These are phyloP conservation scores for Lordiphosa collinella DNA, from an alignment of 1,140 invertebrate genomes.

Conservation along the genomic window DNA sequence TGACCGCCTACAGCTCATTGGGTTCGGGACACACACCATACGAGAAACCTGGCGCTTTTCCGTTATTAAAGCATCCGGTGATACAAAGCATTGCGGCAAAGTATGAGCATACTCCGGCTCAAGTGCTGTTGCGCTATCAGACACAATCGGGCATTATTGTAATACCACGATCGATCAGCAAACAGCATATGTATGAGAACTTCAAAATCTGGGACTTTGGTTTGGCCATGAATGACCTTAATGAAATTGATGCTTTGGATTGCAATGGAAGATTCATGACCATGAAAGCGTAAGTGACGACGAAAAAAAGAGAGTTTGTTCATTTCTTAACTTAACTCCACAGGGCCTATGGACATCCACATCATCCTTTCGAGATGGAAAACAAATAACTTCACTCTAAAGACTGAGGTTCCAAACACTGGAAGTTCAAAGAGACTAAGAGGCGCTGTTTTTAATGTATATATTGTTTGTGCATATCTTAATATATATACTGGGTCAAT, in stretches of 20 bases:
- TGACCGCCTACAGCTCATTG: slow-evolving; percentile 91
- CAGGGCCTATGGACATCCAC: slow-evolving; percentile 61
- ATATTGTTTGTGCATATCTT: too few species aligned
- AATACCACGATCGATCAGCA: slow-evolving; percentile 88
- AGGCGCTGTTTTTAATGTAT: too few species aligned
- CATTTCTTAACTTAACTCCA: neutral
- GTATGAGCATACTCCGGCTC: slow-evolving; percentile 85
- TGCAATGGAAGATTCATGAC: slow-evolving; percentile 70
- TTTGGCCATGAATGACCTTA: slow-evolving; percentile 84
- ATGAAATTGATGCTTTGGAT: slow-evolving; percentile 83
- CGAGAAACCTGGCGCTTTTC: slow-evolving; percentile 61
- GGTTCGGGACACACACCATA: slow-evolving; percentile 83
- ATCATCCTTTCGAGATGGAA: slow-evolving; percentile 52
- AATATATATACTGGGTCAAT: too few species aligned
- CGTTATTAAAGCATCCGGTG: slow-evolving; percentile 57
- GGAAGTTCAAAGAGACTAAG: too few species aligned
- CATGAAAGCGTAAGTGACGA: slow-evolving; percentile 52
- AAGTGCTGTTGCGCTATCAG: slow-evolving; percentile 85
- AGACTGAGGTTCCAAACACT: too few species aligned
- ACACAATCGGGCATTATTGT: slow-evolving; percentile 83
- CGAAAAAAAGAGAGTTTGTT: neutral
- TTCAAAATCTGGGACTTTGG: slow-evolving; percentile 87
- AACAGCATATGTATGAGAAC: slow-evolving; percentile 86
- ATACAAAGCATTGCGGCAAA: slow-evolving; percentile 83
- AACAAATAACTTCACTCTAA: neutral